Percentiles rank a stretch among this genome's conserved stretches.
phyloP scores from a whole-genome alignment of 2,797 vertebrate species.

The Gallinago solitaria region DNA sequence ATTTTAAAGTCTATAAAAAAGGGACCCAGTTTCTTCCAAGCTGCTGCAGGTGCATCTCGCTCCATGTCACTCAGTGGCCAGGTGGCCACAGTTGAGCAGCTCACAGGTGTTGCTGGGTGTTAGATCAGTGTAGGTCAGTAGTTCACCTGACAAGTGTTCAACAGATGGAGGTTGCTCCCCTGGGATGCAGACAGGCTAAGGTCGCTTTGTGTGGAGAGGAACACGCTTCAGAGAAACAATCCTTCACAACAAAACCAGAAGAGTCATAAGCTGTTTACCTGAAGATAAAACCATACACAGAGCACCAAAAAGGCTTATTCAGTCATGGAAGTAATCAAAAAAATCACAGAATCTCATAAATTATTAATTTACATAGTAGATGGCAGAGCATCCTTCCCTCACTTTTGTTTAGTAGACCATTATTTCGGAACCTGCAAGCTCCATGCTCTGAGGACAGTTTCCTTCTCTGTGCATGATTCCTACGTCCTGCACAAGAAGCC shows the following conservation, averaged over 20 bases:
- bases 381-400: neutral
- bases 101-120: neutral
- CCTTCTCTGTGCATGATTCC: fast-evolving
- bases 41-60: neutral
- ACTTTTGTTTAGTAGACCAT: neutral
- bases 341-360: neutral
- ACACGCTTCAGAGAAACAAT: neutral
- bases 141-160: neutral
- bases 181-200: neutral
- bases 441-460: neutral
- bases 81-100: neutral
- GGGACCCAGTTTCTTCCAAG: neutral
- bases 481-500: neutral
- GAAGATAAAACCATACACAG: neutral
- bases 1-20: conserved; percentile 13
- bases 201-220: neutral
- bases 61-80: neutral
- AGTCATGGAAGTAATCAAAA: neutral
- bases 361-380: neutral
- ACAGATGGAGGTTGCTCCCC: neutral
- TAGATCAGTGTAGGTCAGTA: neutral
- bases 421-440: neutral
- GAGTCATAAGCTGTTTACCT: neutral
- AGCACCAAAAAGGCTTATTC: neutral
- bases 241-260: neutral